Evolutionary conservation across 2,113 vertebrate species (phyloP).

Genomic region (Corythaeola cristata): DNA sequence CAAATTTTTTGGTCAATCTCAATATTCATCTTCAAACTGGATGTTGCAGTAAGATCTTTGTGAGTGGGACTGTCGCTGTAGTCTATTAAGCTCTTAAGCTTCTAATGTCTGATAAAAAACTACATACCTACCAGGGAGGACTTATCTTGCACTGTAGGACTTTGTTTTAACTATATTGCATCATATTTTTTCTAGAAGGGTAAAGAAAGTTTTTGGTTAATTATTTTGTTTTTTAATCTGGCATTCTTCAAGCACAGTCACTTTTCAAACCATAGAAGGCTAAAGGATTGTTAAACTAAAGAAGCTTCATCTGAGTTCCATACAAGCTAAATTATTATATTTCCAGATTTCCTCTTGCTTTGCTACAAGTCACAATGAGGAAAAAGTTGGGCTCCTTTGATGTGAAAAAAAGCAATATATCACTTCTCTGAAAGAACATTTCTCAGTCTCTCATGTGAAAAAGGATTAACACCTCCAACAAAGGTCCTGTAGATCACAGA

Average conservation of each 20-base stretch:
- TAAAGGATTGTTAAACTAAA: constrained; percentile 34
- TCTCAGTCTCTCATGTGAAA: constrained; percentile 86
- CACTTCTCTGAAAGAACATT: constrained; percentile 80
- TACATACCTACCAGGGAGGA: neutral
- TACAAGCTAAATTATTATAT: constrained; percentile 75
- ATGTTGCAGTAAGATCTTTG: neutral
- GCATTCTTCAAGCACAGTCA: constrained; percentile 37
- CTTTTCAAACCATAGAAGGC: constrained; percentile 30
- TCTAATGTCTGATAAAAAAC: neutral
- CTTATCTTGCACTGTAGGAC: neutral
- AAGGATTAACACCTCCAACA: constrained; percentile 86
- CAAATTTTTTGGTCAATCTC: neutral
- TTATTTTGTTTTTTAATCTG: constrained; percentile 7
- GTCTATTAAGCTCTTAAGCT: neutral
- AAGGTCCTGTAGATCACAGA: constrained; percentile 80
- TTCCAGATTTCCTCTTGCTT: constrained; percentile 76
- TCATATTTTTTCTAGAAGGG: neutral
- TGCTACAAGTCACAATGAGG: constrained; percentile 63
- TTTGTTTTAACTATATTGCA: constrained; percentile 17
- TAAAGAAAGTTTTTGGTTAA: constrained; percentile 1
- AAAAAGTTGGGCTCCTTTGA: constrained; percentile 75
- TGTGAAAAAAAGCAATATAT: constrained; percentile 82
- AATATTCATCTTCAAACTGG: neutral
- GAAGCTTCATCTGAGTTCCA: constrained; percentile 60
- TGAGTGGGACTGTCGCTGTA: neutral